Evolutionary conservation across 2,888 invertebrate species (phyloP), one percentile per base, ranked within the genome.

Genomic region (Callosobruchus maculatus): DNA sequence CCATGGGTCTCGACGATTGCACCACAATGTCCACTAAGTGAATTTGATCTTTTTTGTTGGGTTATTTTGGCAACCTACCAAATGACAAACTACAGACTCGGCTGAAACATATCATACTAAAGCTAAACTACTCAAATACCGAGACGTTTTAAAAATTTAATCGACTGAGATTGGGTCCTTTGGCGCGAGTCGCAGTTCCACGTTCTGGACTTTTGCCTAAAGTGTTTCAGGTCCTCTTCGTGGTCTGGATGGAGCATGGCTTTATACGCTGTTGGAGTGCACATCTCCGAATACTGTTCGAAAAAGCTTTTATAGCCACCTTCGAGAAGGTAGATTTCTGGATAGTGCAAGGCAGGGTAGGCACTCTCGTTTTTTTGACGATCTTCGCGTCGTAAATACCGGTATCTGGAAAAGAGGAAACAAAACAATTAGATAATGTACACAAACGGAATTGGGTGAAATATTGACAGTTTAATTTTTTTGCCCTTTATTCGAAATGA

Each of bases 261-360:
- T 67, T 92, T 91, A 86, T 98, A 97, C 0, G 90, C 89, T 70
- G 90, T 88, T 0, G 96, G 96, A 49, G 90, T 91, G 83, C 96
- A 94, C 71, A 95, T 88, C 0, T 90, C 88, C 22, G 92, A 88
- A 83, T 92, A 91, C 0, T 89, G 87, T 79, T 91, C 90, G 86
- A 90, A 97, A 88, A 99, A 98, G 31, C 90, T 90, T 83, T 95
- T 93, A 88, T 97, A 97, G 68, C 97, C 97, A 0, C 96, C 96
- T 83, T 97, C 94, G 22, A 99, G 89, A 0, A 99, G 89, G 87
- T 99, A 99, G 0, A 97, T 89, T 87, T 99, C 99, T 0, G 98
- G 98, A 88, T 95, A 97, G 84, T 94, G 89, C 0, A 99, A 89
- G 0, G 91, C 88, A 0, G 99, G 99, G 87, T 98, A 98, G 76